Conservation (phyloP, 2,113 vertebrate species). For the Opisthocomus hoazin region DNA sequence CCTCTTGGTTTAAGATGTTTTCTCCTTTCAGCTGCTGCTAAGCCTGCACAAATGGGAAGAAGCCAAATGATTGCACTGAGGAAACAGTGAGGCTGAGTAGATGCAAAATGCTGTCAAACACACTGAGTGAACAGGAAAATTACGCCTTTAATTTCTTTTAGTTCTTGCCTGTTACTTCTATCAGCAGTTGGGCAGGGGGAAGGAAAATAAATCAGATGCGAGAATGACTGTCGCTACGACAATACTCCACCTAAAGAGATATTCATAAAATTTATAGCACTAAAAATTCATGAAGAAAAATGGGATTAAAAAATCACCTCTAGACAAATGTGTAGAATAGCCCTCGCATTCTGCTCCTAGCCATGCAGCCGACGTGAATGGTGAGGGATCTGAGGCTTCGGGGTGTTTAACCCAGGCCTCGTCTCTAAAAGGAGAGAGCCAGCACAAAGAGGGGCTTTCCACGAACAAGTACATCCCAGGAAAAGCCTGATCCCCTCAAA, state of each 20-base stretch:
- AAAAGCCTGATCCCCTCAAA: neutral
- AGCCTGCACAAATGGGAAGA: slow-evolving; percentile 13
- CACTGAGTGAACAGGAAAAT: slow-evolving; percentile 1
- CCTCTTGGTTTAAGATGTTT: slow-evolving; percentile 15
- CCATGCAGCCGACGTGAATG: neutral
- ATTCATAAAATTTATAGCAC: neutral
- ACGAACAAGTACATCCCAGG: neutral
- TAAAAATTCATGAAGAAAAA: neutral
- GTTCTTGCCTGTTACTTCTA: slow-evolving; percentile 21
- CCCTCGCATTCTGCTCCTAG: neutral
- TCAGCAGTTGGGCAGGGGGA: neutral
- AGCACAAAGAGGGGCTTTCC: neutral
- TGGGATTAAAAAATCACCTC: neutral
- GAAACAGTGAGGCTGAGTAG: neutral
- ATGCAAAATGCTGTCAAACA: slow-evolving; percentile 38
- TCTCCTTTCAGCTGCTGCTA: neutral
- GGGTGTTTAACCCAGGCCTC: neutral
- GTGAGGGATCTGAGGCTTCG: neutral
- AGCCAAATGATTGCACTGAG: slow-evolving; percentile 26
- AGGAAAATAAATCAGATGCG: neutral
- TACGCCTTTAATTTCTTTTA: slow-evolving; percentile 39
- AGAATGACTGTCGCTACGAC: neutral
- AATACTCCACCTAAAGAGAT: neutral
- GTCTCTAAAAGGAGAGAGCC: neutral
- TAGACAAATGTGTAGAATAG: neutral